These are phyloP conservation scores for Onychomys leucogaster DNA, from an alignment of 2,797 vertebrate species.

Conservation along the genomic window DNA sequence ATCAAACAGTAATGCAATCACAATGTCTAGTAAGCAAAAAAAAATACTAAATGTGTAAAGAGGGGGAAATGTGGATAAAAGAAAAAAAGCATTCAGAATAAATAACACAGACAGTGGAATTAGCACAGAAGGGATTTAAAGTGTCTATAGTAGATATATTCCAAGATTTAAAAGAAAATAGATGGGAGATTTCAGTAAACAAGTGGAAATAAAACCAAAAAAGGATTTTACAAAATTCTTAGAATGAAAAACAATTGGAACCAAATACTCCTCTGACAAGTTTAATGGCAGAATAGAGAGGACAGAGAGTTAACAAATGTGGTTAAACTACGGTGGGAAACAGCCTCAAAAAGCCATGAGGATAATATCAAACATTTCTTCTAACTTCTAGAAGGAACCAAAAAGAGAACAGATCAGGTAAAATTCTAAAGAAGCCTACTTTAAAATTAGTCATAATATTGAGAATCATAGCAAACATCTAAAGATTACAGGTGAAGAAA, in stretches of 20 bases:
- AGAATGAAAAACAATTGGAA: neutral
- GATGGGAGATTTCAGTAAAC: neutral
- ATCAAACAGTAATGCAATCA: neutral
- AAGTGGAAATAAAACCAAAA: neutral
- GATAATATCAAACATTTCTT: neutral
- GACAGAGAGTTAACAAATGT: neutral
- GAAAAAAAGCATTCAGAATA: neutral
- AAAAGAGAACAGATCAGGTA: neutral
- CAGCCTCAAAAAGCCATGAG: neutral
- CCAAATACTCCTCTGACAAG: neutral
- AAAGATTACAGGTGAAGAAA: neutral
- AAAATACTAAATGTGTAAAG: conserved; percentile 22
- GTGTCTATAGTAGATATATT: neutral
- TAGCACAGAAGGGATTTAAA: conserved; percentile 38
- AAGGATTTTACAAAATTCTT: conserved; percentile 35
- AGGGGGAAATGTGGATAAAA: neutral
- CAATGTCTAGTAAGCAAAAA: neutral
- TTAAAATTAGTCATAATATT: conserved; percentile 24
- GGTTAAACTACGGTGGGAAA: conserved; percentile 12
- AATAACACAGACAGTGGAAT: neutral
- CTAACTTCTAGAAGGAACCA: conserved; percentile 30
- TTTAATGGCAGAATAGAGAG: neutral
- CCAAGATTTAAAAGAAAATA: conserved; percentile 51
- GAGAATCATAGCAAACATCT: conserved; percentile 47
- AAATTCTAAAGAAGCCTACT: conserved; percentile 45